These are phyloP conservation scores for Plusia festucae DNA, from an alignment of 2,888 invertebrate species.

Conservation along the genomic window DNA sequence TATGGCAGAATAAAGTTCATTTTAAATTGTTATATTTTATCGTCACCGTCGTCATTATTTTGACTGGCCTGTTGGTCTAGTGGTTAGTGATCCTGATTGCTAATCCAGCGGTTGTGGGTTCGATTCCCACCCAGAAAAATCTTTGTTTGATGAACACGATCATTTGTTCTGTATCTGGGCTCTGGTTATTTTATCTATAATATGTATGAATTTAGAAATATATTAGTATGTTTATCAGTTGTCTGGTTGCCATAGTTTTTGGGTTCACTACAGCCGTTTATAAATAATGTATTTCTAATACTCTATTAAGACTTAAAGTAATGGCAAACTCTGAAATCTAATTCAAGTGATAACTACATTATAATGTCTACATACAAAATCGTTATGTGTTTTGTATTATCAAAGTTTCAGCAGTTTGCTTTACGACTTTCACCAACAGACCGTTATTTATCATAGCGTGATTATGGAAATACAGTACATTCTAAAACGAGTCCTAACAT, in stretches of 20 bases:
- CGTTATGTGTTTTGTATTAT: slow-evolving; percentile 18
- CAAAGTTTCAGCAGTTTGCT: slow-evolving; percentile 36
- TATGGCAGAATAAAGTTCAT: too few species aligned
- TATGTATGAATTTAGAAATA: too few species aligned
- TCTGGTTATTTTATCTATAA: too few species aligned
- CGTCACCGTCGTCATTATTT: not conserved
- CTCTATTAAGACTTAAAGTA: not conserved
- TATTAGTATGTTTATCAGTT: too few species aligned
- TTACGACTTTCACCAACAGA: slow-evolving; percentile 19
- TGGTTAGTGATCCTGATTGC: too few species aligned
- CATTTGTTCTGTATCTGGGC: too few species aligned
- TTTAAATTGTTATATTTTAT: not conserved
- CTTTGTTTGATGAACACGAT: too few species aligned
- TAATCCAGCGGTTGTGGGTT: too few species aligned
- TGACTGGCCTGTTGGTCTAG: too few species aligned
- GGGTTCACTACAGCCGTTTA: too few species aligned
- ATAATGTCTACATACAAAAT: slow-evolving; percentile 5
- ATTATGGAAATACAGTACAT: slow-evolving; percentile 13
- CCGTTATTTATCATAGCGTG: slow-evolving; percentile 25
- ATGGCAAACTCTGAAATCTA: not conserved
- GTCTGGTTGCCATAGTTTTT: too few species aligned
- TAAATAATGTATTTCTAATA: not conserved
- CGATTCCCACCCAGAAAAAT: too few species aligned
- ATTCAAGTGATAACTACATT: not conserved
- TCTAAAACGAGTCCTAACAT: slow-evolving; percentile 10